Evolutionary conservation across 2,888 invertebrate genomes (phyloP).

Genomic region (Philaethria dido): DNA sequence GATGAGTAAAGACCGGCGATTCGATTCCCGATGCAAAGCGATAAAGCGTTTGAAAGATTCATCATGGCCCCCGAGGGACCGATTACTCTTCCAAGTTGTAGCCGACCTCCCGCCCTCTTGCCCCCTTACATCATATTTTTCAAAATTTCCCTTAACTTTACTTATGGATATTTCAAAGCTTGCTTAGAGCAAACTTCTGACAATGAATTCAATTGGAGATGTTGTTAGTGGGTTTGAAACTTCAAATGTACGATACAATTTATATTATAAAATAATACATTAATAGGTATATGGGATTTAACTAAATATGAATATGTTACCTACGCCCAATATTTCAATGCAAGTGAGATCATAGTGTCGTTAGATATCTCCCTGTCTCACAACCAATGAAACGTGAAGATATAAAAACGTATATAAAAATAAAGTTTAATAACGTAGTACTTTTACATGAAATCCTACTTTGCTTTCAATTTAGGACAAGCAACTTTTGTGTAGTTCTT

Average conservation of each 20-base stretch:
- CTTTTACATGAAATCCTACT: constrained; percentile 24
- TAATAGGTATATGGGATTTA: neutral
- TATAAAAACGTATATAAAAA: constrained; percentile 14
- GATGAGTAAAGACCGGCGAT: constrained; percentile 60
- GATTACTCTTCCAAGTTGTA: constrained; percentile 76
- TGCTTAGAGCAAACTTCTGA: constrained; percentile 56
- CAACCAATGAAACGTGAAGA: constrained; percentile 4
- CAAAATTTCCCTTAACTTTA: constrained; percentile 67
- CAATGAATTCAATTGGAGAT: constrained; percentile 60
- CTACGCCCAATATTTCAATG: neutral
- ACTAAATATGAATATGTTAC: neutral
- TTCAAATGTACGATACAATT: constrained; percentile 10
- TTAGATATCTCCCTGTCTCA: constrained; percentile 2
- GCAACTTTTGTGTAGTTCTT: constrained; percentile 26
- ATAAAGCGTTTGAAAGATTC: constrained; percentile 82
- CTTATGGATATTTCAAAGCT: constrained; percentile 59
- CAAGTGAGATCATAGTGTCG: neutral
- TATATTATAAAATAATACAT: constrained; percentile 7
- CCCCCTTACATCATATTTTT: constrained; percentile 79
- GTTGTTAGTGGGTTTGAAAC: constrained; percentile 20
- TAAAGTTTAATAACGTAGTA: constrained; percentile 21
- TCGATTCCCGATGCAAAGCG: constrained; percentile 75
- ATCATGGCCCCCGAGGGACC: constrained; percentile 75
- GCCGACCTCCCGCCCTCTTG: constrained; percentile 64
- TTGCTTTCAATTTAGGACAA: constrained; percentile 23